phyloP scores from a whole-genome alignment of 2,888 invertebrate species.

The Rhagophthalmus giganteus region DNA sequence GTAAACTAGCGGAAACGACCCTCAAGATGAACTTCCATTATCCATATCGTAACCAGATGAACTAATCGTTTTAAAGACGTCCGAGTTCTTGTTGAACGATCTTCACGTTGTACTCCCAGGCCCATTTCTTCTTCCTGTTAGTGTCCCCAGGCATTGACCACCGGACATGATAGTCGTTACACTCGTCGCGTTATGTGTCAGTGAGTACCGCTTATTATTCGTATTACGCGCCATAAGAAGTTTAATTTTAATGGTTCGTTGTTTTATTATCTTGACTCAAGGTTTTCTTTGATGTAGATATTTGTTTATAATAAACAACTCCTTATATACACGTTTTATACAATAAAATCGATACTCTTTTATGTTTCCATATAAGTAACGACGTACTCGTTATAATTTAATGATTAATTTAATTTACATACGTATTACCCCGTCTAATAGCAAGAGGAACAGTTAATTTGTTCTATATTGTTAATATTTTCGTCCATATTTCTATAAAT shows the following conservation, averaged over 20 bases:
- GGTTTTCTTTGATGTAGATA: conserved; percentile 17
- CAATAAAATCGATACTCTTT: conserved; percentile 1
- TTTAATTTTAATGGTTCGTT: conserved; percentile 33
- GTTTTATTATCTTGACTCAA: conserved; percentile 21
- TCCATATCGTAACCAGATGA: too few species aligned
- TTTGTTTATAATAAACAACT: conserved; percentile 6
- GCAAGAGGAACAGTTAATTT: too few species aligned
- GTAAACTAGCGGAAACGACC: conserved; percentile 27
- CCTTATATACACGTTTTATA: too few species aligned
- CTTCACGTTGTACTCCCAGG: conserved; percentile 44
- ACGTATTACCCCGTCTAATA: too few species aligned
- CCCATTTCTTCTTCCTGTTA: conserved; percentile 48
- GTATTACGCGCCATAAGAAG: conserved; percentile 38
- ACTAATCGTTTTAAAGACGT: too few species aligned
- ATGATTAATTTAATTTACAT: too few species aligned
- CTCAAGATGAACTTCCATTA: not conserved
- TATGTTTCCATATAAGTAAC: not conserved
- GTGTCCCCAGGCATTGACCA: conserved; percentile 49
- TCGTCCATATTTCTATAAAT: too few species aligned
- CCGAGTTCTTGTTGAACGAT: conserved; percentile 14
- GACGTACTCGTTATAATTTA: too few species aligned
- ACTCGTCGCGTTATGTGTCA: conserved; percentile 44
- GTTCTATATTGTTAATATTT: too few species aligned
- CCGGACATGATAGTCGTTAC: conserved; percentile 46
- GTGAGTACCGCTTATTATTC: conserved; percentile 42